Conservation (phyloP, 2,888 invertebrate species). For the Rhamphomyia laevipes region DNA sequence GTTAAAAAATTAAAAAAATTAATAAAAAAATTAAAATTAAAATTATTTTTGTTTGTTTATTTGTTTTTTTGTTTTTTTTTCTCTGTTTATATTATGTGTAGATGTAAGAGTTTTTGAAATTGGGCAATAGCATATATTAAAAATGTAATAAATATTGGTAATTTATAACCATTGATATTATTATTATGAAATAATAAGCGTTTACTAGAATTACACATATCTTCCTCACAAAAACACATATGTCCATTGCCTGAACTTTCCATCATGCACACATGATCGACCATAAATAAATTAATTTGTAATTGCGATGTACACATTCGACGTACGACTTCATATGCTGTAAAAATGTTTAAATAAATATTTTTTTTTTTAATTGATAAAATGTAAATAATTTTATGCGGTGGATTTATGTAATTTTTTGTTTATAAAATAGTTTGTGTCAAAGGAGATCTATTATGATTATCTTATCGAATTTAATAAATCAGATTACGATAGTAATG, state of each 20-base stretch:
- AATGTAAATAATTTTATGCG: background rate
- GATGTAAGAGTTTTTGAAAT: conserved; percentile 10
- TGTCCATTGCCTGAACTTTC: conserved; percentile 96
- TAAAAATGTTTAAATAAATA: conserved; percentile 25
- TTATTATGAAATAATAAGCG: conserved; percentile 30
- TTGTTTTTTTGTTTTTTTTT: conserved; percentile 5
- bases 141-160: conserved; percentile 26
- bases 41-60: background rate
- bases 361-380: background rate
- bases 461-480: too few relatives aligned
- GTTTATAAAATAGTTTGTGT: background rate
- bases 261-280: conserved; percentile 97
- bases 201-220: conserved; percentile 70
- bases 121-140: conserved; percentile 11
- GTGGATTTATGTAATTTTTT: too few relatives aligned
- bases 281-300: conserved; percentile 94
- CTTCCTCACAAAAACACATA: conserved; percentile 98
- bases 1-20: background rate
- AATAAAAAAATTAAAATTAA: conserved; percentile 2
- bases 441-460: too few relatives aligned
- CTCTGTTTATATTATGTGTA: conserved; percentile 14
- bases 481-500: too few relatives aligned
- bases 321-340: conserved; percentile 83
- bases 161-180: conserved; percentile 22
- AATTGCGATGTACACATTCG: conserved; percentile 87